phyloP scores from a whole-genome alignment of 2,797 vertebrate genomes.

The Melanotaenia nigrans region DNA sequence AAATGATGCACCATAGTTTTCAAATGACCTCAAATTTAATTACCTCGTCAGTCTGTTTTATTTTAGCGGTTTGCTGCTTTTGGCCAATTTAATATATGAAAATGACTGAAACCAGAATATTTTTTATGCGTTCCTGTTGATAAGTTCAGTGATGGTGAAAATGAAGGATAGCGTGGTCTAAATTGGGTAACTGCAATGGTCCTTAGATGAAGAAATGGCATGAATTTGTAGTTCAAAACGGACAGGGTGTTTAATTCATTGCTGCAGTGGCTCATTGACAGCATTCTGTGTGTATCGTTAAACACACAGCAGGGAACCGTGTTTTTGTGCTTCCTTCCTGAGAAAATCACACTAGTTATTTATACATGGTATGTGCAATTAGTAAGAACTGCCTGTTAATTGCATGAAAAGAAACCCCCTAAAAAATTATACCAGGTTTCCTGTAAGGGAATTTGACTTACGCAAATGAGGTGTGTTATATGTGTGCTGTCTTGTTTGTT shows the following conservation, averaged over 20 bases:
- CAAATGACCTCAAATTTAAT: background rate
- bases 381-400: slow-evolving; percentile 12
- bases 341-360: slow-evolving; percentile 36
- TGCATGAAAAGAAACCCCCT: background rate
- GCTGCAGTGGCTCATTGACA: slow-evolving; percentile 39
- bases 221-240: slow-evolving; percentile 36
- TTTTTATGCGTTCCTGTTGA: background rate
- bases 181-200: slow-evolving; percentile 4
- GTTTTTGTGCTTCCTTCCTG: slow-evolving; percentile 27
- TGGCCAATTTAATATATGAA: background rate
- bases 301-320: slow-evolving; percentile 32
- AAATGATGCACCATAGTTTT: background rate
- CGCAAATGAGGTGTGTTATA: background rate
- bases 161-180: slow-evolving; percentile 6
- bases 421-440: background rate
- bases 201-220: slow-evolving; percentile 23
- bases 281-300: slow-evolving; percentile 32
- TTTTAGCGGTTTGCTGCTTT: background rate
- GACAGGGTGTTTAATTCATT: slow-evolving; percentile 34
- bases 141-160: slow-evolving; percentile 28
- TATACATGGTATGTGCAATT: slow-evolving; percentile 44
- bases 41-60: background rate
- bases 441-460: background rate
- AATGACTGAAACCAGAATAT: background rate
- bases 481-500: background rate